Base-by-base conservation (phyloP, 2,888 invertebrate species). In the Lepidochrysops patricia region DNA sequence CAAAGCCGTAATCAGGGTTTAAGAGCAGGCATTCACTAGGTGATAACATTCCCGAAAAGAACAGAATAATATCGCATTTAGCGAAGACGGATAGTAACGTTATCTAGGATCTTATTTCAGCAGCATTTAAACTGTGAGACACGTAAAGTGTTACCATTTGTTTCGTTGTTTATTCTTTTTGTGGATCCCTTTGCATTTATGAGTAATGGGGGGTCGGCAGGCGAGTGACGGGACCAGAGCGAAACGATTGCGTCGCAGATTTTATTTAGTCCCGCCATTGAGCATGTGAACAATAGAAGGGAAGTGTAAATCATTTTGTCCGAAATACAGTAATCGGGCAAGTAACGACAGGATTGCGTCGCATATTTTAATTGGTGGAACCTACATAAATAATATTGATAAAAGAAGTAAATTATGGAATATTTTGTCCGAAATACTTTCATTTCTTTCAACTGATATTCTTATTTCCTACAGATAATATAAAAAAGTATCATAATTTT, bases 121-220 rank as follows among this genome's bases (percentile, higher is more conserved):
- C 74, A 75, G 74, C 80, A 74, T 81, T 84, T 82, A 81, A 81
- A 79, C 82, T 82, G 80, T 78, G 80, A 77, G 79, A 77, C 79
- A 79, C 80, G 78, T 82, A 84, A 79, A 84, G 84, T 82, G 84
- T 80, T 77, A 72, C 78, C 77, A 84, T 85, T 84, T 84, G 79
- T 84, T 80, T 77, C 70, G 67, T 73, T 77, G 78, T 82, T 80
- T 84, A 81, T 82, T 82, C 74, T 78, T 77, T 79, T 72, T 75
- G 73, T 67, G 67, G 70, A 70, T 78, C 75, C 74, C 75, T 80
- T 79, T 78, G 67, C 72, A 74, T 73, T 76, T 81, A 81, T 84
- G 84, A 84, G 79, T 80, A 77, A 84, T 83, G 79, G 76, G 62
- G 74, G 80, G 76, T 66, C 68, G 68, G 72, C 67, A 71, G 66